Conservation (phyloP, 2,888 invertebrate species). For the Drosophila falleni region DNA sequence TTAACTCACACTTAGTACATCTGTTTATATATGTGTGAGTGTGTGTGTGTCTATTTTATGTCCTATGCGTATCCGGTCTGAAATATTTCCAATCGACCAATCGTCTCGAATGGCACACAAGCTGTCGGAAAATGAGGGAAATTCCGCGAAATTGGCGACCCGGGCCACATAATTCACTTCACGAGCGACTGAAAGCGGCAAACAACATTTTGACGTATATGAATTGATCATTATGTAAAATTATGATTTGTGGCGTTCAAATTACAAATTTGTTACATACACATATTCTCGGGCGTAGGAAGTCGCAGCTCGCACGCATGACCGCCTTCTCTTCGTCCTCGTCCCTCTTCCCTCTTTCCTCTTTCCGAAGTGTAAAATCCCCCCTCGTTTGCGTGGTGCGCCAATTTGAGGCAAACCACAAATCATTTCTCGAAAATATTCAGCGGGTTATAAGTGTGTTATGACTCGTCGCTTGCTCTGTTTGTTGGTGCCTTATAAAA, state of each 20-base stretch:
- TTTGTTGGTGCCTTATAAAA: conserved; percentile 59
- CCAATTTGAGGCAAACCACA: conserved; percentile 70
- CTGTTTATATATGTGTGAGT: not conserved
- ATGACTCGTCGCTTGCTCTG: conserved; percentile 39
- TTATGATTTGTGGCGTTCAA: conserved; percentile 81
- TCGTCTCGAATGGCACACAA: conserved; percentile 22
- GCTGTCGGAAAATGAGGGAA: conserved; percentile 33
- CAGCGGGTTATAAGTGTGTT: conserved; percentile 39
- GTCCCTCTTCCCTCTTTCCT: not conserved
- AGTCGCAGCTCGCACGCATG: conserved; percentile 48
- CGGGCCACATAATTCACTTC: conserved; percentile 61
- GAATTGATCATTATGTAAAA: conserved; percentile 82
- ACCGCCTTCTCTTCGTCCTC: conserved; percentile 2
- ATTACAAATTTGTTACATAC: conserved; percentile 75
- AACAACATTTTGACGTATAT: conserved; percentile 74
- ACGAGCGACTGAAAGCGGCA: conserved; percentile 31
- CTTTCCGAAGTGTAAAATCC: not conserved
- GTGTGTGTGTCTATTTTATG: conserved; percentile 14
- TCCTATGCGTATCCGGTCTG: conserved; percentile 42
- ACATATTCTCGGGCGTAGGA: conserved; percentile 52
- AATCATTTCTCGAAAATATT: conserved; percentile 64
- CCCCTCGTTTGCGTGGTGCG: conserved; percentile 36
- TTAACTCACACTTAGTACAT: not conserved
- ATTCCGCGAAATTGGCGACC: conserved; percentile 53
- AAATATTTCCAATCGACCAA: conserved; percentile 43